Evolutionary conservation across 2,888 invertebrate species (phyloP).

Genomic region (Camponotus fellah): DNA sequence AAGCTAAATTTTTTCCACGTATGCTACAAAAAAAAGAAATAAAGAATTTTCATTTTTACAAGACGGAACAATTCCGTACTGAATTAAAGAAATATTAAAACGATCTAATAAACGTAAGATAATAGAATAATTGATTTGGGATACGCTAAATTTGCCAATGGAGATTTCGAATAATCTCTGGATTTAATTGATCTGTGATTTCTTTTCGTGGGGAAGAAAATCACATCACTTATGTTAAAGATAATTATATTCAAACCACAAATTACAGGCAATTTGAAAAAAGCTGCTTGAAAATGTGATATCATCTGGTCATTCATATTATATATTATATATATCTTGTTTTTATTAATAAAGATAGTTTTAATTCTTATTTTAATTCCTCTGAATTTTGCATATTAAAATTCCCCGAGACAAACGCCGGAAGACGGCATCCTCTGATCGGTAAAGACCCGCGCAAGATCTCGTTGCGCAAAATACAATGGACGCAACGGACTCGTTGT

Average conservation of each 20-base stretch:
- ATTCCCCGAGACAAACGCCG: not conserved
- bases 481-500: conserved; percentile 34
- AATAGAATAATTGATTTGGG: not conserved
- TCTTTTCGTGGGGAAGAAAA: not conserved
- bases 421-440: not conserved
- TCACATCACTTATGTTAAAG: not conserved
- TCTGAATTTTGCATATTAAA: not conserved
- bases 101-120: not conserved
- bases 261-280: not conserved
- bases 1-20: not conserved
- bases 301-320: not conserved
- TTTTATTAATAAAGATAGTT: not conserved
- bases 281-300: not conserved
- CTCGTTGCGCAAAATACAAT: conserved; percentile 38
- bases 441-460: not conserved
- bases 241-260: not conserved
- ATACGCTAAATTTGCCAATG: not conserved
- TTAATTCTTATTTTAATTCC: not conserved
- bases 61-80: not conserved
- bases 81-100: not conserved
- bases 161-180: not conserved
- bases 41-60: not conserved
- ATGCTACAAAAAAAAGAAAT: not conserved
- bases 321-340: not conserved
- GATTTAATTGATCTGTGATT: not conserved